These are phyloP conservation scores for Sebastes elongatus DNA, from an alignment of 2,797 vertebrate species.

Conservation along the genomic window DNA sequence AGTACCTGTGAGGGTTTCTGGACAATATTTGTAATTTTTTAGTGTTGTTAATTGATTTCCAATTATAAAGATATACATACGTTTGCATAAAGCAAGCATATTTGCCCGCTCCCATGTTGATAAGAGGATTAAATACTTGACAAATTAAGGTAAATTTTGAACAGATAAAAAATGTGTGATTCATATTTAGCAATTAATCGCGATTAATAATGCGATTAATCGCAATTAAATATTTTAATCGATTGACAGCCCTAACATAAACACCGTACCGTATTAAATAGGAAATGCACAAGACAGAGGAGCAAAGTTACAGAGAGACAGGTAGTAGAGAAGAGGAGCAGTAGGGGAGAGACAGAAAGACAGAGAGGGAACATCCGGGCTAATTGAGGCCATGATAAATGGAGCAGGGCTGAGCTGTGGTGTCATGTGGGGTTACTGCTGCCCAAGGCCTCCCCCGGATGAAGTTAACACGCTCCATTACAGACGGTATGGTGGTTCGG, in stretches of 20 bases:
- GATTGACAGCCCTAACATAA: too few relatives aligned
- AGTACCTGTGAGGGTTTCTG: too few relatives aligned
- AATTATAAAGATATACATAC: too few relatives aligned
- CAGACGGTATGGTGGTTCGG: not conserved
- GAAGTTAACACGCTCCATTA: conserved; percentile 39
- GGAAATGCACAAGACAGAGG: not conserved
- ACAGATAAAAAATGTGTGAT: too few relatives aligned
- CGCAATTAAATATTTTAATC: too few relatives aligned
- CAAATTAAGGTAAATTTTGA: too few relatives aligned
- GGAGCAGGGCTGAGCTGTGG: conserved; percentile 17
- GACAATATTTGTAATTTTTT: too few relatives aligned
- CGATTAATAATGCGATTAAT: rapidly evolving
- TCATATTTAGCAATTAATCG: not conserved
- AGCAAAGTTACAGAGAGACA: not conserved
- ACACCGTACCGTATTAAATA: not conserved
- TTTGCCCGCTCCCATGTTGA: too few relatives aligned
- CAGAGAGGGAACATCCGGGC: not conserved
- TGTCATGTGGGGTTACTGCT: conserved; percentile 27
- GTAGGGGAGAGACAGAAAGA: not conserved
- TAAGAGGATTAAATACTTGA: too few relatives aligned
- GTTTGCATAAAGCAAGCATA: too few relatives aligned
- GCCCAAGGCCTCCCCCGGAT: conserved; percentile 25
- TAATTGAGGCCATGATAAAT: conserved; percentile 30
- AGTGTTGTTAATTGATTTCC: too few relatives aligned
- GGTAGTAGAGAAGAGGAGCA: not conserved